Evolutionary conservation across 2,888 invertebrate species (phyloP), one percentile per base, ranked within the genome.

Genomic region (Cistogaster globosa): DNA sequence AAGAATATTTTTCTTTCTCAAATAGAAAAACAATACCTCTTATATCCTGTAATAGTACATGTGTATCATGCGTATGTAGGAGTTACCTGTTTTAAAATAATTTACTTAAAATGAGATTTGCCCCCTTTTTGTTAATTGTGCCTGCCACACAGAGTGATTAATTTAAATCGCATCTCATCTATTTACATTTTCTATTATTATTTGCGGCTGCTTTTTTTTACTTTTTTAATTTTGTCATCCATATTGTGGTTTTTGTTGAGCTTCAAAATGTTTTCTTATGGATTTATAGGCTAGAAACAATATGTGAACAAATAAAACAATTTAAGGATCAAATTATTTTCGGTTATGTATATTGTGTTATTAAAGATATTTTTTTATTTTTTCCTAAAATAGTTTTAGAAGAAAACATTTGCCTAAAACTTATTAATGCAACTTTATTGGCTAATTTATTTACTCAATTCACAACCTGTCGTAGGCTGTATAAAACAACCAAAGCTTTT

Each of bases 71-170:
- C 18, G 20, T 48, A 11, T 45, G 84, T 69, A 87, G 87, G 87
- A 79, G 86, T 83, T 88, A 87, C 87, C 87, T 87, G 87, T 87
- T 84, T 77, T 80, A 77, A 80, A 87, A 83, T 83, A 88, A 87
- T 87, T 87, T 88, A 86, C 81, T 75, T 68, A 78, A 87, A 85
- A 86, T 87, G 84, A 80, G 74, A 85, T 85, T 86, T 87, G 86
- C 85, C 82, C 78, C 75, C 65, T 82, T 60, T 69, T 62, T 51
- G 75, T 22, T 32, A 63, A 55, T 78, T 81, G 42, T 58, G 22
- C 68, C 51, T 58, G 22, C 68, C 51, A 74, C 57, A 67, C 57
- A 65, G 12, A 48, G 51, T 78, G 85, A 77, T 81, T 81, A 81
- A 67, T 68, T 68, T 48, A 82, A 82, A 79, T 85, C 85, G 53